Base-by-base conservation (phyloP, 2,888 invertebrate genomes). In the Dinocampus coccinellae region DNA sequence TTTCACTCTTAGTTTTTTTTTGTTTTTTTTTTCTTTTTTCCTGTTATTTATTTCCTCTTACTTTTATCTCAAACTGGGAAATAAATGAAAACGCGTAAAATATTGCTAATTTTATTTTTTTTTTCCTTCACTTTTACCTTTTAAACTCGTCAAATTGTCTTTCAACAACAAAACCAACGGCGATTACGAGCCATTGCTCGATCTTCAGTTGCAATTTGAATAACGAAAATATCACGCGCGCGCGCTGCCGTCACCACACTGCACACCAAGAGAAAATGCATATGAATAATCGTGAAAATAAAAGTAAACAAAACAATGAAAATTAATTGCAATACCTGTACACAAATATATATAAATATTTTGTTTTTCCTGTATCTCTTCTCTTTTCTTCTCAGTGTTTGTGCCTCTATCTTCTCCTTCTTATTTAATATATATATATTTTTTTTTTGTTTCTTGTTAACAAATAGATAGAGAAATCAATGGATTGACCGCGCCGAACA, bases 401-500 rank as follows among this genome's bases (percentile, higher is more conserved):
- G n/a, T n/a, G n/a, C n/a, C 24, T 61, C 16, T n/a, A 3, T 62
- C 36, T 16, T 10, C 9, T 9, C 10, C 16, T 47, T 16, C 47
- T 10, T 16, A 10, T 47, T 16, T 3, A 3, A 16, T 16, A 6
- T 13, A 6, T 3, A 6, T n/a, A 33, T 16, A 26, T 52, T 26
- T 52, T 10, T 53, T 16, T 22, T 34, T 11, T n/a, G 1, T 13
- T 63, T 39, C 52, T 47, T 29, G 13, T 52, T 3, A 63, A 47
- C n/a, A 39, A 22, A 34, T 24, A 29, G 10, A 63, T 58, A 52
- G 7, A 29, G 11, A 63, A 52, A 16, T 22, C 2, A 20, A 53
- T n/a, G 24, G 36, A n/a, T 34, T 39, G n/a, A 29, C 55, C 39
- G 42, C 13, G 60, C 53, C 20, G 29, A 78, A 80, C 79, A 84